Evolutionary conservation across 2,888 invertebrate species (phyloP).

Genomic region (Podotricha telesiphe): DNA sequence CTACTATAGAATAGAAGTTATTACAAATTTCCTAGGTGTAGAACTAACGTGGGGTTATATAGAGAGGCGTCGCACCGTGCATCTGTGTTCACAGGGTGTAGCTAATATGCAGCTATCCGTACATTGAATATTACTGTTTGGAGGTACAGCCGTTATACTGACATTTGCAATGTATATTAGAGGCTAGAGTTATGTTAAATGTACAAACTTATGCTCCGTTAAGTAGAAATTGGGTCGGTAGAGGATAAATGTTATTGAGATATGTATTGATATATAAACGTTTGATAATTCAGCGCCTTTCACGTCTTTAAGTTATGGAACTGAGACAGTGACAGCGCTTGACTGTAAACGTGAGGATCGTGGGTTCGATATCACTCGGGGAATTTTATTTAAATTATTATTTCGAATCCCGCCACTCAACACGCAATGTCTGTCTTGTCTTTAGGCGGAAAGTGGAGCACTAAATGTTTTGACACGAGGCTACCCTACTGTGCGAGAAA

Average conservation of each 20-base stretch:
- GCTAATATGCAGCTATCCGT: slow-evolving; percentile 56
- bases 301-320: too few relatives aligned
- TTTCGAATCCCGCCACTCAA: too few relatives aligned
- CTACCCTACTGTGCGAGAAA: too few relatives aligned
- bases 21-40: slow-evolving; percentile 11
- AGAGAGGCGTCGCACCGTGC: slow-evolving; percentile 58
- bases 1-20: slow-evolving; percentile 31
- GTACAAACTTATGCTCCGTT: slow-evolving; percentile 13
- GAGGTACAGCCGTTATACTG: slow-evolving; percentile 24
- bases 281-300: background rate
- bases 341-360: too few relatives aligned
- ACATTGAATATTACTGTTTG: slow-evolving; percentile 41
- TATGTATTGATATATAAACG: background rate
- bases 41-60: slow-evolving; percentile 39
- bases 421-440: too few relatives aligned
- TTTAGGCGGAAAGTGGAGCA: too few relatives aligned
- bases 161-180: slow-evolving; percentile 15
- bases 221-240: slow-evolving; percentile 18
- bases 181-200: slow-evolving; percentile 12
- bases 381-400: too few relatives aligned
- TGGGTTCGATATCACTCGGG: too few relatives aligned
- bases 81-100: slow-evolving; percentile 57
- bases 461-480: too few relatives aligned
- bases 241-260: background rate
- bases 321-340: too few relatives aligned